A percentile compares a stretch with the other conserved stretches of the same genome.
Conservation (phyloP, 1,140 invertebrate species). For the Pseudoatta argentina region DNA sequence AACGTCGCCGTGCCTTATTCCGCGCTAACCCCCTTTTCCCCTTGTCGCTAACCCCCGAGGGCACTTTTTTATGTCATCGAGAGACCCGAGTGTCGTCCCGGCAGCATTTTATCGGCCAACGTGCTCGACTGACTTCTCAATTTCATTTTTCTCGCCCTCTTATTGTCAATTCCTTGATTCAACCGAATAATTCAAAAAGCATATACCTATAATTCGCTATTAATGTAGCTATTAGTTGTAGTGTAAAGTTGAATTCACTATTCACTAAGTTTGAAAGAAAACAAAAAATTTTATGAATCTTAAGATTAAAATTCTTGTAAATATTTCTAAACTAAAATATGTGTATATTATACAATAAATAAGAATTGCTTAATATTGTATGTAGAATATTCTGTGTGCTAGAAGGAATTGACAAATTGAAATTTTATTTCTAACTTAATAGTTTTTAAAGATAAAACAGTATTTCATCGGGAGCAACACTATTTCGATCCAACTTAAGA, state of each 20-base stretch:
- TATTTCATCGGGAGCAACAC: neutral
- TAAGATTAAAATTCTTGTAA: neutral
- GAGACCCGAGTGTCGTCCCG: conserved; percentile 78
- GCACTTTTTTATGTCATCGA: conserved; percentile 82
- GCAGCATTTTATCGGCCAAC: conserved; percentile 76
- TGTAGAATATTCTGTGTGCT: neutral
- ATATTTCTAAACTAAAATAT: neutral
- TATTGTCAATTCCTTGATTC: conserved; percentile 45
- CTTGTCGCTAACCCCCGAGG: conserved; percentile 70
- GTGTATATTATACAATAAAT: neutral
- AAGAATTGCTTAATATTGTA: neutral
- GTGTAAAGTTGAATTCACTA: neutral
- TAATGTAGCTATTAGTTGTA: neutral
- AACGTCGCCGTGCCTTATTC: conserved; percentile 81
- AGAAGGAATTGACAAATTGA: neutral
- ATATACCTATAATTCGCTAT: conserved; percentile 3
- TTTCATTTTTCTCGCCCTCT: conserved; percentile 62
- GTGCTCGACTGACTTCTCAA: conserved; percentile 70
- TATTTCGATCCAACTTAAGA: neutral
- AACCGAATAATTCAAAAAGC: conserved; percentile 25
- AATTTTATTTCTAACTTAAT: neutral
- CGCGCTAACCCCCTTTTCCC: conserved; percentile 65
- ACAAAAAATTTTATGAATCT: neutral
- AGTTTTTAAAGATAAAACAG: neutral
- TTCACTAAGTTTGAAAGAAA: neutral